Percentiles rank a stretch among this genome's conserved stretches.
Conservation (phyloP, 2,113 vertebrate species). For the Caranx ignobilis region DNA sequence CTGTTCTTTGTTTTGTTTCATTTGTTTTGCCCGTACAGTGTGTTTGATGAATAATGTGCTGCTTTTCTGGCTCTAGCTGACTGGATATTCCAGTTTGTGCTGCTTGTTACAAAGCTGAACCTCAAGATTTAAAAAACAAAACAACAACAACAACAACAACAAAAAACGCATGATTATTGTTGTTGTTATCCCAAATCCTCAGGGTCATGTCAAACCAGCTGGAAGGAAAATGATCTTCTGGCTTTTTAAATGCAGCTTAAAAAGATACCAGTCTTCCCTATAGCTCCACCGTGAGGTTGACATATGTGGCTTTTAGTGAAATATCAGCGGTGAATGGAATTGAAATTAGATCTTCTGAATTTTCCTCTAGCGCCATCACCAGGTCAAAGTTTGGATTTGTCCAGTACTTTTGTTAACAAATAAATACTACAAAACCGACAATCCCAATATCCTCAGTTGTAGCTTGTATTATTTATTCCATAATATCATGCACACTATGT, state of each 20-base stretch:
- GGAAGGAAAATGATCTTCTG: neutral
- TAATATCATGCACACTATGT: too few relatives aligned
- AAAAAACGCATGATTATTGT: neutral
- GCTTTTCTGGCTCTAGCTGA: conserved; percentile 1
- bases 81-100: too few relatives aligned
- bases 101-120: too few relatives aligned
- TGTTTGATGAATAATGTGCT: conserved; percentile 53
- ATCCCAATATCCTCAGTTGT: neutral
- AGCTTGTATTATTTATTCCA: too few relatives aligned
- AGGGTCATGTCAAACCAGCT: neutral
- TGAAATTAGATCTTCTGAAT: too few relatives aligned
- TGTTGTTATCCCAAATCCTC: neutral
- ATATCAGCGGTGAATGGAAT: too few relatives aligned
- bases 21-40: conserved; percentile 25
- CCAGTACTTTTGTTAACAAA: neutral
- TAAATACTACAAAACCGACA: neutral
- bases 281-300: neutral
- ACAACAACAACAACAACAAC: too few relatives aligned
- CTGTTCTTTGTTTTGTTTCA: conserved; percentile 29
- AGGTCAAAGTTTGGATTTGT: neutral
- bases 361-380: neutral
- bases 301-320: neutral
- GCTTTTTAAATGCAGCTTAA: too few relatives aligned
- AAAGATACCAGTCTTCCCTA: neutral
- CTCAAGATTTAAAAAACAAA: too few relatives aligned